Conservation (phyloP, 2,888 invertebrate species). For the Acanthacorydalis orientalis region DNA sequence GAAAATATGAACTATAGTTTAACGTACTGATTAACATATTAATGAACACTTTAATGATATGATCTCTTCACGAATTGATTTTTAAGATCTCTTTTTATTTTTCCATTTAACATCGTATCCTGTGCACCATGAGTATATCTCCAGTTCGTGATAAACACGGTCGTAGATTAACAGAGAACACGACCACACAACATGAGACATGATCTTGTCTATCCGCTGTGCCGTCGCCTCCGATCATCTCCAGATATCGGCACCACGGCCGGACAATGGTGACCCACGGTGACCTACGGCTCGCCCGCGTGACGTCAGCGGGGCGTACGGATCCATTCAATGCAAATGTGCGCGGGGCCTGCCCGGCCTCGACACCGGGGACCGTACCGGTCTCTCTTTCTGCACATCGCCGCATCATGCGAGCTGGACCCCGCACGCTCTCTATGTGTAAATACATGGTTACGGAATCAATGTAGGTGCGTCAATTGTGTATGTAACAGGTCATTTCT, state of each 20-base stretch:
- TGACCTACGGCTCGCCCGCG: neutral
- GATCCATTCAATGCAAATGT: conserved; percentile 3
- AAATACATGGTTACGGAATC: neutral
- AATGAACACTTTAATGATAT: too few relatives aligned
- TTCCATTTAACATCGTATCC: neutral
- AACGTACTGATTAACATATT: too few relatives aligned
- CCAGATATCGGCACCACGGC: neutral
- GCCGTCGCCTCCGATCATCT: too few relatives aligned
- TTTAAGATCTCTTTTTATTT: neutral
- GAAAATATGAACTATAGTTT: too few relatives aligned
- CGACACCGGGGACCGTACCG: too few relatives aligned
- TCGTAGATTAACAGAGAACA: too few relatives aligned
- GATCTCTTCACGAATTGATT: too few relatives aligned
- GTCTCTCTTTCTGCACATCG: neutral
- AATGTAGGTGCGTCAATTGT: too few relatives aligned
- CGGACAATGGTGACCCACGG: neutral
- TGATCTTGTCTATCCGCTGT: neutral
- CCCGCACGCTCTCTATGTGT: neutral
- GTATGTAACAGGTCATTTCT: too few relatives aligned
- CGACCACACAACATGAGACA: too few relatives aligned
- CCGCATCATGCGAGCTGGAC: neutral
- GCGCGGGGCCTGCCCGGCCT: neutral
- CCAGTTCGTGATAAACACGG: too few relatives aligned
- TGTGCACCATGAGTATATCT: too few relatives aligned
- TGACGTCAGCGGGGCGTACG: conserved; percentile 2